phyloP scores from a whole-genome alignment of 2,888 invertebrate genomes.

The Tenthredo scrophulariae region DNA sequence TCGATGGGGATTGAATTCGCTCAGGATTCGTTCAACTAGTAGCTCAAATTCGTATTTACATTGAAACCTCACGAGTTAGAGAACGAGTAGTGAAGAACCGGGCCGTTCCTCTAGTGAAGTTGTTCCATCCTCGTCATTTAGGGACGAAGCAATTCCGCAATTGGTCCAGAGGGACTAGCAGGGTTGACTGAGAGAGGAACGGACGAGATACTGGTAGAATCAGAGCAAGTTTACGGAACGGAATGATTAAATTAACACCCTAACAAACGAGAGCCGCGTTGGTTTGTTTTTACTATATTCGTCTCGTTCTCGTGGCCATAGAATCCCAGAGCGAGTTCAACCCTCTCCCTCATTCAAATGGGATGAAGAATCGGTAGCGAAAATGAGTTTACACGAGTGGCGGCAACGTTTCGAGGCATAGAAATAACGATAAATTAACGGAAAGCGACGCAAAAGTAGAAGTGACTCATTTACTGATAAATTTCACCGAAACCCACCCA shows the following conservation, averaged over 20 bases:
- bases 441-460: background rate
- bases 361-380: conserved; percentile 1
- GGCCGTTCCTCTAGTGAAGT: background rate
- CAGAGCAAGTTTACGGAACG: conserved; percentile 40
- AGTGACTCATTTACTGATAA: background rate
- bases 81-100: background rate
- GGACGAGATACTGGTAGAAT: conserved; percentile 22
- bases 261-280: conserved; percentile 33
- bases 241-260: conserved; percentile 51
- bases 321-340: conserved; percentile 16
- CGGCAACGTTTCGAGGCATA: background rate
- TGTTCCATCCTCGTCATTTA: conserved; percentile 29
- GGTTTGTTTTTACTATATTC: conserved; percentile 47
- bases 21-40: background rate
- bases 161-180: conserved; percentile 42
- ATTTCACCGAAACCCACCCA: background rate
- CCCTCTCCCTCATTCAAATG: background rate
- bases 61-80: background rate
- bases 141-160: conserved; percentile 49
- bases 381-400: conserved; percentile 13
- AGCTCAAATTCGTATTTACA: background rate
- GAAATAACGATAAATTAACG: background rate
- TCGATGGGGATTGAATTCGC: background rate
- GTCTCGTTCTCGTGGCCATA: conserved; percentile 17
- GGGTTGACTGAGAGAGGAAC: conserved; percentile 33